Evolutionary conservation across 2,113 vertebrate genomes (phyloP).

Genomic region (Pagrus major): DNA sequence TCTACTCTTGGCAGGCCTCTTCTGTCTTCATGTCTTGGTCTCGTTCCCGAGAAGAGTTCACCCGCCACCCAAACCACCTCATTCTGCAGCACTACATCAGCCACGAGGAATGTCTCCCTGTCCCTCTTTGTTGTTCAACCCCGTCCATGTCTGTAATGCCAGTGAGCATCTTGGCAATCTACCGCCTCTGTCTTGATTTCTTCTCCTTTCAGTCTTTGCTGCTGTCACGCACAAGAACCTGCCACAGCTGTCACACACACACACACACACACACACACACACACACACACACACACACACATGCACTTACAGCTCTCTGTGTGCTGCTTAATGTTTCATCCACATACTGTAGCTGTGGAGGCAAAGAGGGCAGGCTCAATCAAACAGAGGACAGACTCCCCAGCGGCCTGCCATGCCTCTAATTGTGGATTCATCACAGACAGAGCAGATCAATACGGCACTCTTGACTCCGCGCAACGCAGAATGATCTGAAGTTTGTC

Average conservation of each 20-base stretch:
- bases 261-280: background rate
- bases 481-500: slow-evolving; percentile 79
- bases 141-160: slow-evolving; percentile 35
- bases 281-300: slow-evolving; percentile 8
- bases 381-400: slow-evolving; percentile 78
- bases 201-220: slow-evolving; percentile 19
- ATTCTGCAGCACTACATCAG: slow-evolving; percentile 5
- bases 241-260: slow-evolving; percentile 2
- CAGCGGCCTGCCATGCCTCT: slow-evolving; percentile 70
- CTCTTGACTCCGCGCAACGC: slow-evolving; percentile 69
- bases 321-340: slow-evolving; percentile 64
- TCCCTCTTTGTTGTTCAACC: slow-evolving; percentile 12
- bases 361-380: slow-evolving; percentile 74
- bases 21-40: background rate
- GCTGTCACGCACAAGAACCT: slow-evolving; percentile 22
- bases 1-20: background rate
- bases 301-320: background rate
- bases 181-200: slow-evolving; percentile 30
- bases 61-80: slow-evolving; percentile 9
- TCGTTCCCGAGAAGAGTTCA: slow-evolving; percentile 2
- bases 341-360: slow-evolving; percentile 59
- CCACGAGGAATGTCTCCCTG: slow-evolving; percentile 13
- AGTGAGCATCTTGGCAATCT: slow-evolving; percentile 37
- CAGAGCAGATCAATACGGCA: slow-evolving; percentile 78
- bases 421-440: slow-evolving; percentile 84